Evolutionary conservation across 1,140 invertebrate species (phyloP).

Genomic region (Zaprionus ghesquierei): DNA sequence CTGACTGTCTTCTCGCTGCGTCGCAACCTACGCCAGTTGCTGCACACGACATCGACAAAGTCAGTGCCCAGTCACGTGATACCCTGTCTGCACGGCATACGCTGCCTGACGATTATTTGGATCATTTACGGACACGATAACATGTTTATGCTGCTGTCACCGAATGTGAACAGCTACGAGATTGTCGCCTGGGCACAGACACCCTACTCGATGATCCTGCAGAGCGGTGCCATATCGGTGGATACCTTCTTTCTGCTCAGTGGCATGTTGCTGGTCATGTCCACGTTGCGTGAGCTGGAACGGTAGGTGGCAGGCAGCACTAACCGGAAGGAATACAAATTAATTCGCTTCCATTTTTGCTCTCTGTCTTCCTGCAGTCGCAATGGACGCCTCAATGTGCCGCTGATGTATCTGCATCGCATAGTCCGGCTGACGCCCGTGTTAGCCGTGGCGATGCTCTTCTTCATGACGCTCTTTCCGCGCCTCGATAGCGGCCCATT

Average conservation of each 20-base stretch:
- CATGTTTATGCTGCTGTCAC: slow-evolving; percentile 57
- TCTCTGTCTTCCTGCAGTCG: slow-evolving; percentile 9
- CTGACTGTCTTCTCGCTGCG: slow-evolving; percentile 46
- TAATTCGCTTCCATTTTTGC: no score
- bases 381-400: slow-evolving; percentile 57
- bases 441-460: slow-evolving; percentile 61
- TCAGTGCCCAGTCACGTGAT: slow-evolving; percentile 60
- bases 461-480: slow-evolving; percentile 62
- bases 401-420: slow-evolving; percentile 77
- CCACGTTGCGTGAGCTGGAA: slow-evolving; percentile 87
- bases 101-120: slow-evolving; percentile 87
- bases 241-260: slow-evolving; percentile 89
- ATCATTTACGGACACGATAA: slow-evolving; percentile 86
- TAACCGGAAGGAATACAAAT: no score
- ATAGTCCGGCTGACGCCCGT: slow-evolving; percentile 72
- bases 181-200: slow-evolving; percentile 76
- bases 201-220: slow-evolving; percentile 85
- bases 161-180: slow-evolving; percentile 46
- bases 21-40: slow-evolving; percentile 52
- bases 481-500: slow-evolving; percentile 67
- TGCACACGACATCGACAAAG: neutral
- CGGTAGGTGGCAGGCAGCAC: slow-evolving; percentile 33
- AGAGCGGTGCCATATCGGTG: slow-evolving; percentile 86
- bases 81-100: slow-evolving; percentile 84
- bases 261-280: slow-evolving; percentile 87